Evolutionary conservation across 2,888 invertebrate genomes (phyloP).

Genomic region (Agriotes lineatus): DNA sequence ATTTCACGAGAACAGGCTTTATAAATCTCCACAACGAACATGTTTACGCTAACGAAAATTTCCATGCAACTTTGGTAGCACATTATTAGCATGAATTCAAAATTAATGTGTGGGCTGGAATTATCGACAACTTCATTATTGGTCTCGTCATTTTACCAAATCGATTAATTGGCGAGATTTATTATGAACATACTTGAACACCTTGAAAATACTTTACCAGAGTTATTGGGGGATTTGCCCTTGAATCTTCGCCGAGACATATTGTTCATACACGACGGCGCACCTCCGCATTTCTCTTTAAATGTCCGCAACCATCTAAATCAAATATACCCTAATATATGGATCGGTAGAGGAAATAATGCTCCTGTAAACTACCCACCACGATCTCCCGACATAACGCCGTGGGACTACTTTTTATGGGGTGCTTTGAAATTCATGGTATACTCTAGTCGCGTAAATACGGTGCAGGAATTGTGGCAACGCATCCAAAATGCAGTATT

Average conservation of each 20-base stretch:
- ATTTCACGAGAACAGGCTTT: too few species aligned
- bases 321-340: not conserved
- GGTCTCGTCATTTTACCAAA: not conserved
- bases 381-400: too few species aligned
- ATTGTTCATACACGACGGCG: not conserved
- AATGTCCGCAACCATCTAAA: not conserved
- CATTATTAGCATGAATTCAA: too few species aligned
- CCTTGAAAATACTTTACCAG: not conserved
- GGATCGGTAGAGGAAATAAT: not conserved
- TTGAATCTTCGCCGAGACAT: not conserved
- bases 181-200: not conserved
- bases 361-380: too few species aligned
- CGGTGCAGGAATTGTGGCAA: too few species aligned
- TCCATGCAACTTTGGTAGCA: too few species aligned
- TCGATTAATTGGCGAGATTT: not conserved
- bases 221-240: not conserved
- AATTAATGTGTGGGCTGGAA: not conserved
- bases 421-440: not conserved
- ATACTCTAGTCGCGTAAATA: too few species aligned
- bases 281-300: not conserved
- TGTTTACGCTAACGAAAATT: too few species aligned
- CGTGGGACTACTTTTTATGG: not conserved
- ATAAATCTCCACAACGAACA: too few species aligned
- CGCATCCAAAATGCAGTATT: not conserved
- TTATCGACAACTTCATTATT: not conserved